These are phyloP conservation scores for Motacilla tschutschensis DNA, from an alignment of 2,113 vertebrate species.

Conservation along the genomic window DNA sequence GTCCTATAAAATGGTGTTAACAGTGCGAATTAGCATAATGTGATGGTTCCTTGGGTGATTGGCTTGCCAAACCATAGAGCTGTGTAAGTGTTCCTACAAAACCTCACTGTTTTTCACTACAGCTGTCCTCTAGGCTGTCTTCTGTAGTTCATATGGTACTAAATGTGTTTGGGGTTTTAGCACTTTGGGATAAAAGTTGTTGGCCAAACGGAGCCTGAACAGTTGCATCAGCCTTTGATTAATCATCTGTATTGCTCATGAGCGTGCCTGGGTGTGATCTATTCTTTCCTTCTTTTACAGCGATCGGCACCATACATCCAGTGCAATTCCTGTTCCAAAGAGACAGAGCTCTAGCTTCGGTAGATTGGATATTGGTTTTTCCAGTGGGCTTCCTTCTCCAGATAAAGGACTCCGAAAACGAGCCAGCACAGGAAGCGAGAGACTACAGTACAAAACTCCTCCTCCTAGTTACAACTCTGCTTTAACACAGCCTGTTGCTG, in stretches of 20 bases:
- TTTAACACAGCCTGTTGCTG: constrained; percentile 58
- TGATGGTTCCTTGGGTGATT: constrained; percentile 18
- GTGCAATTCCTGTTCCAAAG: constrained; percentile 87
- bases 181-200: background rate
- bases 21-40: background rate
- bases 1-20: constrained; percentile 24
- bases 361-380: constrained; percentile 74
- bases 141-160: background rate
- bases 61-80: background rate
- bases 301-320: constrained; percentile 87
- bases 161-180: background rate
- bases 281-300: constrained; percentile 65
- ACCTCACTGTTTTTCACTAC: background rate
- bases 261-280: background rate
- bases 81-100: background rate
- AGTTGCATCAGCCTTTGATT: background rate
- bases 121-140: background rate
- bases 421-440: constrained; percentile 84
- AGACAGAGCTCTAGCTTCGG: constrained; percentile 80
- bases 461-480: constrained; percentile 80
- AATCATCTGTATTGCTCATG: background rate
- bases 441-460: constrained; percentile 78
- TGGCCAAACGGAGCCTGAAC: background rate
- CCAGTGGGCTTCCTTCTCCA: constrained; percentile 79
- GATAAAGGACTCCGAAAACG: constrained; percentile 85